These are phyloP conservation scores for Procambarus virginalis DNA, from an alignment of 1,140 invertebrate genomes.

Conservation along the genomic window DNA sequence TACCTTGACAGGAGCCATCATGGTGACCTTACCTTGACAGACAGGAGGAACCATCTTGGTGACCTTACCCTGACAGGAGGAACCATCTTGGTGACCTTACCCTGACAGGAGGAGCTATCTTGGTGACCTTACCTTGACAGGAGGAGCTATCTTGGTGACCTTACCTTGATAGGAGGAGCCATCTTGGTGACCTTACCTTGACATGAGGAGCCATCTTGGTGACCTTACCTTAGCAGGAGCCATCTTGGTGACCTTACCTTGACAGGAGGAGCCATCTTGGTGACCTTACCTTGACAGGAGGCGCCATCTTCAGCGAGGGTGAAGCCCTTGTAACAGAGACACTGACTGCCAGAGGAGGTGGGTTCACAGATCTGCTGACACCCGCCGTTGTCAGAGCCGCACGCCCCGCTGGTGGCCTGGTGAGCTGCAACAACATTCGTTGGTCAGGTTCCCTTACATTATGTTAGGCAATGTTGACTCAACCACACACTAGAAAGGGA, in stretches of 20 bases:
- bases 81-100: constrained; percentile 72
- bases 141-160: too few species aligned
- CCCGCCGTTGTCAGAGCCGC: constrained; percentile 73
- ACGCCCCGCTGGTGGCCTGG: constrained; percentile 72
- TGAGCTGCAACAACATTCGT: constrained; percentile 73
- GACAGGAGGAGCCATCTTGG: constrained; percentile 67
- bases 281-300: constrained; percentile 73
- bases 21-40: too few species aligned
- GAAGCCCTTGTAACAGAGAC: constrained; percentile 72
- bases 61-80: constrained; percentile 71
- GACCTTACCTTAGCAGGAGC: too few species aligned
- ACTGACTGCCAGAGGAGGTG: constrained; percentile 72
- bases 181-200: too few species aligned
- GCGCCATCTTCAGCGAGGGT: constrained; percentile 68
- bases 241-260: constrained; percentile 72
- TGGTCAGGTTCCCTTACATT: too few species aligned
- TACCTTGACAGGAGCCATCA: too few species aligned
- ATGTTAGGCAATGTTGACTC: too few species aligned
- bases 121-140: not conserved
- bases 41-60: constrained; percentile 68
- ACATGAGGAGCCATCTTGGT: too few species aligned
- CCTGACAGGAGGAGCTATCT: constrained; percentile 71
- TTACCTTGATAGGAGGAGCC: too few species aligned
- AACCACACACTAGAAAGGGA: too few species aligned
- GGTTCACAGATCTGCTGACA: constrained; percentile 75